phyloP scores from a whole-genome alignment of 2,113 vertebrate species.

The Dromas ardeola region DNA sequence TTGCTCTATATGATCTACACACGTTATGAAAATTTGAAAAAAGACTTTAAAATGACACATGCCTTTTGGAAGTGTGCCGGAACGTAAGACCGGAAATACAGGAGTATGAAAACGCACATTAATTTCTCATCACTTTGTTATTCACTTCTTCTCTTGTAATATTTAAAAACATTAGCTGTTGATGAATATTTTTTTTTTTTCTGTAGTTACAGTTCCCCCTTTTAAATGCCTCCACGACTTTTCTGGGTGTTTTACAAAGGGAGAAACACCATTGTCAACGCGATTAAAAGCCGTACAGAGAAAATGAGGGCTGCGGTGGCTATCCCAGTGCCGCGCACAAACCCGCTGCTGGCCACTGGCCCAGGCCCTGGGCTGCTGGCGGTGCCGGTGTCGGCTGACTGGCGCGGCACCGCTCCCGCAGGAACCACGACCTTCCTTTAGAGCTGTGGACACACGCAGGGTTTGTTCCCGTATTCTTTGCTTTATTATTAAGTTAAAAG shows the following conservation, averaged over 20 bases:
- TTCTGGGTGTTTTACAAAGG: not conserved
- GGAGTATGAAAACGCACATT: not conserved
- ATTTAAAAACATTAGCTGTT: not conserved
- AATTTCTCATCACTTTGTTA: not conserved
- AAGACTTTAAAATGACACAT: not conserved
- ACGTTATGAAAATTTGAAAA: not conserved
- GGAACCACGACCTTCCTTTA: not conserved
- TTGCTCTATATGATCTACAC: not conserved
- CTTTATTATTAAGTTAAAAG: not conserved
- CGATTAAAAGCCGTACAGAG: not conserved
- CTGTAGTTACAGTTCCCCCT: not conserved
- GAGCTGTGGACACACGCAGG: not conserved
- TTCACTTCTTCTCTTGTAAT: not conserved
- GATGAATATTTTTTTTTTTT: not conserved
- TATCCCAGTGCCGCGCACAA: not conserved
- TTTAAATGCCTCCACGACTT: not conserved
- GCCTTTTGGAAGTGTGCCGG: not conserved
- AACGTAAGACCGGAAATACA: not conserved
- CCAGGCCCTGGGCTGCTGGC: fast-evolving
- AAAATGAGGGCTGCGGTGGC: not conserved
- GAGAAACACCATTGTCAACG: not conserved
- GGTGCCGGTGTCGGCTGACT: not conserved
- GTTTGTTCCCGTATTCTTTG: not conserved
- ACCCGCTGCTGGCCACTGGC: not conserved
- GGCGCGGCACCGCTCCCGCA: not conserved